A percentile compares a stretch with the other conserved stretches of the same genome.
Evolutionary conservation across 2,888 invertebrate genomes (phyloP).

Genomic region (Pyrgus malvae): DNA sequence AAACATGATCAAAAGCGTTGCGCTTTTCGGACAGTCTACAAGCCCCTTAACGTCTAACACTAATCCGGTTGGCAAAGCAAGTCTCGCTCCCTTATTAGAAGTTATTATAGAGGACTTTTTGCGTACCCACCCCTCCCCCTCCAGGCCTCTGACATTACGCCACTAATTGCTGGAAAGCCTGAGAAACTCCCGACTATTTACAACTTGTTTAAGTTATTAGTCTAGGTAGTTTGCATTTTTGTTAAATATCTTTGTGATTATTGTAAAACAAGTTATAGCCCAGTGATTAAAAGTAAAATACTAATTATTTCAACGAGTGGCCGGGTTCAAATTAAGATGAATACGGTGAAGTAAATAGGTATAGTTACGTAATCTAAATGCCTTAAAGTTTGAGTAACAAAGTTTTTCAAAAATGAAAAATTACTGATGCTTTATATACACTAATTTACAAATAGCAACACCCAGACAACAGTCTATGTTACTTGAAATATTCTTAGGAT

Average conservation of each 20-base stretch:
- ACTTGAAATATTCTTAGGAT: no score
- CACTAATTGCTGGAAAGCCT: background rate
- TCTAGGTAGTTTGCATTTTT: background rate
- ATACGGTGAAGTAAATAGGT: no score
- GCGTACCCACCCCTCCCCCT: slow-evolving; percentile 31
- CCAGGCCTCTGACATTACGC: background rate
- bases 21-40: background rate
- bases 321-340: no score
- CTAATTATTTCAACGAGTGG: no score
- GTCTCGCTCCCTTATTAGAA: slow-evolving; percentile 50
- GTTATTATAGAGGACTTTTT: slow-evolving; percentile 63
- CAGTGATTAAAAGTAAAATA: no score
- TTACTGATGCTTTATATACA: no score
- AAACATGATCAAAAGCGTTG: background rate
- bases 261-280: no score
- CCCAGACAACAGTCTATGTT: no score
- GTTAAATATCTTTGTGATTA: background rate
- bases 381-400: no score
- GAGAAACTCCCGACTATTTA: background rate
- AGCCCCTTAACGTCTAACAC: slow-evolving; percentile 9
- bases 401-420: no score
- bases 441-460: no score
- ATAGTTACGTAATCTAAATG: no score
- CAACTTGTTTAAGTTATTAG: background rate
- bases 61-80: slow-evolving; percentile 48